These are phyloP conservation scores for Synergus gifuensis DNA, from an alignment of 2,888 invertebrate species.

Conservation along the genomic window DNA sequence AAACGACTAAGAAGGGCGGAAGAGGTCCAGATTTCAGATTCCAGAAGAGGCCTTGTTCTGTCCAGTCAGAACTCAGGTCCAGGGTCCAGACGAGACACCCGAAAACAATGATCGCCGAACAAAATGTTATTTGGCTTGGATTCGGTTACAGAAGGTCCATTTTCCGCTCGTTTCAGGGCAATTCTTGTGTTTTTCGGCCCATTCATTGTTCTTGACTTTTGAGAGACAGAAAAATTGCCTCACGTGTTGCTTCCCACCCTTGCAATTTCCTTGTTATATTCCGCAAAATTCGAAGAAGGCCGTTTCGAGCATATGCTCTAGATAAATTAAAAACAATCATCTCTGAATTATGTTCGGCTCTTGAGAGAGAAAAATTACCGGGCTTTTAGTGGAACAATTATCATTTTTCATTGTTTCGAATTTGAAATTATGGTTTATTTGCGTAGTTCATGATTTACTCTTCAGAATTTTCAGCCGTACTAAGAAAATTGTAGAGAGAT, in stretches of 20 bases:
- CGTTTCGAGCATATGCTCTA: background rate
- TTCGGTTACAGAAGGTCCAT: conserved; percentile 35
- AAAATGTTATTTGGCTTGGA: conserved; percentile 36
- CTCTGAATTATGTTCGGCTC: background rate
- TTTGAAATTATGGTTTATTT: background rate
- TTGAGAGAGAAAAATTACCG: background rate
- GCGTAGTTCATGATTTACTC: too few species aligned
- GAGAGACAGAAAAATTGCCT: conserved; percentile 11
- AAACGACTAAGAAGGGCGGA: conserved; percentile 13
- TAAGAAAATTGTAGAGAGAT: too few species aligned
- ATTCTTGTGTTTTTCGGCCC: conserved; percentile 7
- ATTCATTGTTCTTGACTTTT: conserved; percentile 15
- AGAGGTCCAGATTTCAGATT: conserved; percentile 31
- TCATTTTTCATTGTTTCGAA: background rate
- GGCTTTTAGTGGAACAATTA: background rate
- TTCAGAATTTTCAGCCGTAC: too few species aligned
- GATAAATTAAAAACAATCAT: background rate
- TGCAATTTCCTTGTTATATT: conserved; percentile 19
- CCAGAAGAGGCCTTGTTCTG: background rate
- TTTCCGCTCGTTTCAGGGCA: conserved; percentile 39
- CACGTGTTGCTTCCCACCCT: conserved; percentile 13
- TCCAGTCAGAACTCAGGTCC: background rate
- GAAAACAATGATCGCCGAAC: conserved; percentile 34
- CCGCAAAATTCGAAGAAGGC: conserved; percentile 27
- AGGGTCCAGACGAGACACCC: background rate